Evolutionary conservation across 2,888 invertebrate genomes (phyloP).

Genomic region (Acleris holmiana): DNA sequence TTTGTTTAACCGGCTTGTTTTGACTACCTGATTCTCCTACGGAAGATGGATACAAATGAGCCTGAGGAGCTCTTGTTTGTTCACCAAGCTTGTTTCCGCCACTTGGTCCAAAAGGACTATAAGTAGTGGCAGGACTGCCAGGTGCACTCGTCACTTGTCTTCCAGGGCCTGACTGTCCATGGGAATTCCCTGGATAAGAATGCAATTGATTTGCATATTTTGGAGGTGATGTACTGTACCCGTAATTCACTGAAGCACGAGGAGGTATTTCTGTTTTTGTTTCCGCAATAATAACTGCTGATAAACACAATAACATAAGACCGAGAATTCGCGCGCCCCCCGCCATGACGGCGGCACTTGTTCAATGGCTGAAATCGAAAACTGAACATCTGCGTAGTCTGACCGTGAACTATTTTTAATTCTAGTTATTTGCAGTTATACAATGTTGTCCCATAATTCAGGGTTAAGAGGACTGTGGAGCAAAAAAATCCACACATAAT

Average conservation of each 20-base stretch:
- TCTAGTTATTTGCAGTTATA: no score
- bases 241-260: neutral
- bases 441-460: no score
- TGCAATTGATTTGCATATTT: neutral
- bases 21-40: neutral
- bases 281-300: slow-evolving; percentile 15
- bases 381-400: slow-evolving; percentile 1
- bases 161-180: neutral
- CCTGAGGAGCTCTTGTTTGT: neutral
- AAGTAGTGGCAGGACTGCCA: neutral
- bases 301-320: slow-evolving; percentile 14
- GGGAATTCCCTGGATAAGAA: neutral
- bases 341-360: slow-evolving; percentile 21
- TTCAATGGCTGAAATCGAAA: neutral
- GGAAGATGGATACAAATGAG: neutral
- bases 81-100: neutral
- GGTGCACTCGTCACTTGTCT: slow-evolving; percentile 2
- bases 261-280: neutral
- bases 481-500: no score
- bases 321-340: slow-evolving; percentile 8
- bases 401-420: slow-evolving; percentile 23
- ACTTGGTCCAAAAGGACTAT: neutral
- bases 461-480: no score
- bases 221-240: neutral
- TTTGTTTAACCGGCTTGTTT: neutral